Percentiles rank a stretch among this genome's conserved stretches.
phyloP scores from a whole-genome alignment of 2,888 invertebrate genomes.

The Drosophila monieri region DNA sequence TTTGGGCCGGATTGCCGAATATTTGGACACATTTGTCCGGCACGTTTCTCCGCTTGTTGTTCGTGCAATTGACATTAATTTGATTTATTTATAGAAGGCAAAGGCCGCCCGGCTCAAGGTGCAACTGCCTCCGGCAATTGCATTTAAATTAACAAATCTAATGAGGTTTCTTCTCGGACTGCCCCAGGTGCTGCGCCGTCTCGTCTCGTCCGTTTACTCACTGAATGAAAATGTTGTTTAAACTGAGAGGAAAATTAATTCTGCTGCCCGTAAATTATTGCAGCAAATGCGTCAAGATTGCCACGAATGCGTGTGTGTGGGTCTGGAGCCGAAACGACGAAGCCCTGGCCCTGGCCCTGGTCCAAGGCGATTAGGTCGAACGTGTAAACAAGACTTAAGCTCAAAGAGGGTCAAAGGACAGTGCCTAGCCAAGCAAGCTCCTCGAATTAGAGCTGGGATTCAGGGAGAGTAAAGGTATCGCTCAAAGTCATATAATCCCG shows the following conservation, averaged over 20 bases:
- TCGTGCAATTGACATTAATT: constrained; percentile 69
- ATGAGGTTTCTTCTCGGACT: constrained; percentile 50
- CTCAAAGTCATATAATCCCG: not conserved
- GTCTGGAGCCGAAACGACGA: constrained; percentile 15
- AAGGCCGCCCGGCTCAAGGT: constrained; percentile 44
- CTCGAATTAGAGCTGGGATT: constrained; percentile 6
- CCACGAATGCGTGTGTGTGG: not conserved
- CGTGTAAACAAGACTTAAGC: constrained; percentile 21
- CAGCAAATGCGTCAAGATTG: constrained; percentile 14
- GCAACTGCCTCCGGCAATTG: constrained; percentile 46
- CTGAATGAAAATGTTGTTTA: constrained; percentile 46
- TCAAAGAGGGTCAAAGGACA: constrained; percentile 20
- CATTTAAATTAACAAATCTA: constrained; percentile 61
- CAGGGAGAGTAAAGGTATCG: not conserved
- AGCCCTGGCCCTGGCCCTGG: constrained; percentile 1
- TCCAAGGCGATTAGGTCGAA: constrained; percentile 14
- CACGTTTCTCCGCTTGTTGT: constrained; percentile 22
- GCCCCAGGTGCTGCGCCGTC: constrained; percentile 7
- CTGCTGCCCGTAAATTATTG: constrained; percentile 22
- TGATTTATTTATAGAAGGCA: constrained; percentile 62
- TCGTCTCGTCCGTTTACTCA: constrained; percentile 4
- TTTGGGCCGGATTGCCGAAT: constrained; percentile 36
- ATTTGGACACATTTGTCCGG: constrained; percentile 12
- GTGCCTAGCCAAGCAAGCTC: constrained; percentile 12
- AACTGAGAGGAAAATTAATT: constrained; percentile 45